Base-by-base conservation (phyloP, 2,888 invertebrate genomes). In the Eudasyphora cyanicolor region DNA sequence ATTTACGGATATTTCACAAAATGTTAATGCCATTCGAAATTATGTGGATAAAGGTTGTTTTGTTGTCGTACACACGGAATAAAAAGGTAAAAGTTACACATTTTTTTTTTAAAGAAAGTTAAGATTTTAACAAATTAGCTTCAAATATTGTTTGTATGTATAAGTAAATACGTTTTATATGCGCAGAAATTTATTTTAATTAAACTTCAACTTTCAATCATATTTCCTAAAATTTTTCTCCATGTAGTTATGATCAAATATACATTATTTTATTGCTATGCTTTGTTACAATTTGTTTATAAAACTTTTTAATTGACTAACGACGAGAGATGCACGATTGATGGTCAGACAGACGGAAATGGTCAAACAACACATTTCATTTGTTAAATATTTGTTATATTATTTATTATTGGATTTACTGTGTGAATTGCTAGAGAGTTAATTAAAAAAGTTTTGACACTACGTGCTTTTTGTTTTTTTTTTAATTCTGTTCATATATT, bases 391-490 rank as follows among this genome's bases (percentile, higher is more conserved):
- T 19, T 49, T 51, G 51, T 21, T 1, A 51, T 19, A n/a, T 42
- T 62, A 8, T 62, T 32, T 60, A 12, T 38, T 42, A 5, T 64
- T 64, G 10, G 12, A 29, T 38, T 38, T 35, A 12, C 21, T 38
- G 42, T 42, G 21, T 45, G 24, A 32, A 21, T 45, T 42, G 38
- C n/a, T n/a, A 45, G 42, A 21, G 42, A 45, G 67, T 67, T 45
- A 67, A 67, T 67, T 67, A 67, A 67, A 64, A 67, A 67, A 67
- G 67, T 67, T 67, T 64, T 67, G 67, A 45, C 67, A 67, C 67
- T 64, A 7, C 2, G 49, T 49, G 35, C 19, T 64, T 38, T 60
- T 17, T 21, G 17, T 62, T 64, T 67, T 7, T 19, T 19, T 5
- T 42, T 42, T 67, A 24, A 62, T 45, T 45, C 54, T n/a, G n/a